Percentiles rank a stretch among this genome's conserved stretches.
These are phyloP conservation scores for Channallabes apus DNA, from an alignment of 2,797 vertebrate species.

Conservation along the genomic window DNA sequence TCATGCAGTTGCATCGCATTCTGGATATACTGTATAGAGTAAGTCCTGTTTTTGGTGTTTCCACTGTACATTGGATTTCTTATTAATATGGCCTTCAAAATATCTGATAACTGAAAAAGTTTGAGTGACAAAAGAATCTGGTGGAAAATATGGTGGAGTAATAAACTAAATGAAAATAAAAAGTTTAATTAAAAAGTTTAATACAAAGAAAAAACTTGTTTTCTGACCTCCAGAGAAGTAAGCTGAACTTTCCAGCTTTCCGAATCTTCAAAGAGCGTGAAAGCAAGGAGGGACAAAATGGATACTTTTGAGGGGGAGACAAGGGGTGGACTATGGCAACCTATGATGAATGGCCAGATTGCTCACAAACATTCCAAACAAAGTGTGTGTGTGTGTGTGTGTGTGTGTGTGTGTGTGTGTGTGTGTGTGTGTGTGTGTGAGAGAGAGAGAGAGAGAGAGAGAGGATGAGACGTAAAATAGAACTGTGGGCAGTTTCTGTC, in stretches of 20 bases:
- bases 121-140: neutral
- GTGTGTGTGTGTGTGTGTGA: constrained; percentile 35
- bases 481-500: constrained; percentile 74
- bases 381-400: constrained; percentile 56
- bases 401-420: constrained; percentile 52
- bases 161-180: neutral
- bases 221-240: constrained; percentile 65
- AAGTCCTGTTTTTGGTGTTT: neutral
- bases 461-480: constrained; percentile 56
- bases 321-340: constrained; percentile 64
- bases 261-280: constrained; percentile 72
- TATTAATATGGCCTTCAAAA: neutral
- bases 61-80: neutral
- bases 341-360: constrained; percentile 74
- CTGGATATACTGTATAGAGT: neutral
- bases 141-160: too few relatives aligned
- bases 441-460: constrained; percentile 51
- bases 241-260: constrained; percentile 59
- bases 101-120: neutral
- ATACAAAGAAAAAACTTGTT: neutral
- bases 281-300: constrained; percentile 71
- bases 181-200: too few relatives aligned
- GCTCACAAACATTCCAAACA: constrained; percentile 72
- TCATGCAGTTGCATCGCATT: neutral
- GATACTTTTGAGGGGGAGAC: constrained; percentile 69